Base-by-base conservation (phyloP, 2,888 invertebrate species). In the Aspidiotus destructor region DNA sequence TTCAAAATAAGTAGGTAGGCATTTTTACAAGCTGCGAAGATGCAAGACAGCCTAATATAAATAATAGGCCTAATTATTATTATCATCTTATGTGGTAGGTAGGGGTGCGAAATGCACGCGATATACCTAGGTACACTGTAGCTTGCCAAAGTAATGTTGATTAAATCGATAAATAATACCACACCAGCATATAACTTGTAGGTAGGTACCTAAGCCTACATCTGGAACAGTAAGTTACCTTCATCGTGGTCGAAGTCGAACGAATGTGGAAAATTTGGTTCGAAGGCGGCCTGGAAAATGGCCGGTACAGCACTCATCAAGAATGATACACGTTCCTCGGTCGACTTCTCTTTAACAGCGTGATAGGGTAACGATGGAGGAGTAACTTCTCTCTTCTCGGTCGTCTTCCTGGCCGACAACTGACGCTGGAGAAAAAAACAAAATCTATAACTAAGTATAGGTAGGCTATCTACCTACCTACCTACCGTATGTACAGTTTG, bases 401-500 rank as follows among this genome's bases (percentile, higher is more conserved):
- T 84, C 0, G 98, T 99, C 77, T 98, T 96, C 0, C 98, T 98
- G 10, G 99, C 98, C 41, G 99, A 98, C 60, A 99, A 79, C 8
- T 96, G 92, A 72, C 92, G 84, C 91, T 93, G 78, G 17, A 76
- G 76, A 60, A n/a, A 64, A 63, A 52, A 70, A 68, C 2, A 28
- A 28, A 28, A 28, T n/a, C n/a, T n/a, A n/a, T n/a, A n/a, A n/a
- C n/a, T n/a, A n/a, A n/a, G n/a, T n/a, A n/a, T n/a, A n/a, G n/a
- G n/a, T n/a, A n/a, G n/a, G n/a, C n/a, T n/a, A n/a, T n/a, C n/a
- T n/a, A n/a, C n/a, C n/a, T n/a, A n/a, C n/a, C n/a, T n/a, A n/a
- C n/a, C n/a, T n/a, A n/a, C n/a, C n/a, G n/a, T n/a, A n/a, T n/a
- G n/a, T n/a, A n/a, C n/a, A n/a, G n/a, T n/a, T n/a, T n/a, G n/a